Evolutionary conservation across 2,888 invertebrate genomes (phyloP), one percentile per base, ranked within the genome.

Genomic region (Colostygia pectinataria): DNA sequence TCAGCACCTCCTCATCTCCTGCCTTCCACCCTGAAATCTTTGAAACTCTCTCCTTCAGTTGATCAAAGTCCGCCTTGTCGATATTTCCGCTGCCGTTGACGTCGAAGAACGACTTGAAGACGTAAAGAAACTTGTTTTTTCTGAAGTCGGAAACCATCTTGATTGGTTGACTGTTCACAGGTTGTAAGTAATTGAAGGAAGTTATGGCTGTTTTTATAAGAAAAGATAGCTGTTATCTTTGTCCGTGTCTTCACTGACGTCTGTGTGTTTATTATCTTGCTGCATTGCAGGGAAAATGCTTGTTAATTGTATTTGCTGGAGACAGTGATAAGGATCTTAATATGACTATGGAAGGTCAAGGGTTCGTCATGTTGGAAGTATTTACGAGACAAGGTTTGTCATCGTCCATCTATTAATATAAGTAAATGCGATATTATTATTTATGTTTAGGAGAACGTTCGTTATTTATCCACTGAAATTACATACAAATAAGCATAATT

Each of bases 71-170:
- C 71, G 95, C 95, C 78, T 94, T 94, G 74, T 97, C 97, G 64
- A 97, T 96, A 60, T 93, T 94, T 9, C 97, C 97, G 79, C 97
- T 97, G 72, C 94, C 94, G 86, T 97, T 96, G 63, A 94, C 94
- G 91, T 97, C 97, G 72, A 97, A 97, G 90, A 97, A 96, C 47
- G 94, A 93, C 76, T 94, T 94, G 92, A 97, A 97, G 53, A 97
- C 95, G 87, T 95, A 95, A 65, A 95, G 92, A 28, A 97, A 92
- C 88, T 97, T 97, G 92, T 96, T 96, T 91, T 95, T 95, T 78
- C 96, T 95, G 89, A 97, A 97, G 72, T 96, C 96, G 59, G 97
- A 95, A 78, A 96, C 94, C 87, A 90, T 90, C 70, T 80, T 88
- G 94, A 36, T 32, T 28, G 29, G 2, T 50, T 33, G 15, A 39